These are phyloP conservation scores for Helicoverpa assulta DNA, from an alignment of 2,888 invertebrate species.

Conservation along the genomic window DNA sequence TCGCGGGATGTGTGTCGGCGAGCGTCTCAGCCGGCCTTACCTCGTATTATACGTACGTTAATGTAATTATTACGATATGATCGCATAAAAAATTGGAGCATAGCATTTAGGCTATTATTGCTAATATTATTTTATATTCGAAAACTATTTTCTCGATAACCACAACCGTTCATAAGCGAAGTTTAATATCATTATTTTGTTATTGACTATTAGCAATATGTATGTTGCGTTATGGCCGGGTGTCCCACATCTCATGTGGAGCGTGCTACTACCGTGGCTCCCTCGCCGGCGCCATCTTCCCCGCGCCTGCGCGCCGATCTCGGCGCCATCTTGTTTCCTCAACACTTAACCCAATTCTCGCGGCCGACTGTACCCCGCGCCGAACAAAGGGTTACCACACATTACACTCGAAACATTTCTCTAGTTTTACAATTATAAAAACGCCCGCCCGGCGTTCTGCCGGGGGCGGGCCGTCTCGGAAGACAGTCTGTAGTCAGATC, in stretches of 20 bases:
- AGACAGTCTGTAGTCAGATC: conserved; percentile 71
- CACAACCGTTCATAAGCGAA: conserved; percentile 91
- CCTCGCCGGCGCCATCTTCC: conserved; percentile 76
- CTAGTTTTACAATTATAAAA: conserved; percentile 79
- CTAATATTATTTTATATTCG: conserved; percentile 88
- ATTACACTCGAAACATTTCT: conserved; percentile 76
- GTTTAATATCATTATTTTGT: conserved; percentile 88
- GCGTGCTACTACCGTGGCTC: conserved; percentile 70
- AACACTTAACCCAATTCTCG: conserved; percentile 86
- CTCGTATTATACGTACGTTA: conserved; percentile 67
- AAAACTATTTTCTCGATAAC: conserved; percentile 89
- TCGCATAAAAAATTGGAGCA: conserved; percentile 86
- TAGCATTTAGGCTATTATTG: conserved; percentile 89
- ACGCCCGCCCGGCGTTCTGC: conserved; percentile 67
- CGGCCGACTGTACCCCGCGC: conserved; percentile 66
- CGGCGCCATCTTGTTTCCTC: conserved; percentile 86
- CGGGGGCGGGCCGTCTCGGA: conserved; percentile 69
- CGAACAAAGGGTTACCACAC: conserved; percentile 81
- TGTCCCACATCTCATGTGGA: conserved; percentile 80
- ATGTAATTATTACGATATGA: conserved; percentile 84
- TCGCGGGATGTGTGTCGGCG: conserved; percentile 2
- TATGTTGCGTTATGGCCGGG: conserved; percentile 76
- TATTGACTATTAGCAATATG: conserved; percentile 88
- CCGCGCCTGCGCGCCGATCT: conserved; percentile 80
- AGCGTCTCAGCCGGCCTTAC: conserved; percentile 62